Conservation (phyloP, 1,140 invertebrate species). For the Lepidostoma basale region DNA sequence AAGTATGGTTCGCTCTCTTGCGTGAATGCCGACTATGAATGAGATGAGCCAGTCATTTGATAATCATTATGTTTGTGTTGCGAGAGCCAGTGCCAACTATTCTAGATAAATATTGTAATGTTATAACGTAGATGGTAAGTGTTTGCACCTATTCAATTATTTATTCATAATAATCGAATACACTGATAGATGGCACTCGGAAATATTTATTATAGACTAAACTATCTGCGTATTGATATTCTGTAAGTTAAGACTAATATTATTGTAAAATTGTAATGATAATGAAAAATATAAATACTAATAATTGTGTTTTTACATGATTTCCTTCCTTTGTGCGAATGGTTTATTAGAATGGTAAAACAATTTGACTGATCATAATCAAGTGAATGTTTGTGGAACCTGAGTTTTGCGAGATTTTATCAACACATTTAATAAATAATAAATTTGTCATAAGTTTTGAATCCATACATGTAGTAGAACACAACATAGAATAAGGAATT, state of each 20-base stretch:
- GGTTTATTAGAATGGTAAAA: constrained; percentile 42
- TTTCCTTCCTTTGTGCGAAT: constrained; percentile 35
- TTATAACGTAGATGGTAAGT: constrained; percentile 46
- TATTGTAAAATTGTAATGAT: constrained; percentile 47
- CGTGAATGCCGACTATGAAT: constrained; percentile 35
- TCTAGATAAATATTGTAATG: constrained; percentile 46
- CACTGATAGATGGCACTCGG: constrained; percentile 47
- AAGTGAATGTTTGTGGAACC: constrained; percentile 58
- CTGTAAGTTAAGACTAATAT: constrained; percentile 41
- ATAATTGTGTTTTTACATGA: constrained; percentile 36
- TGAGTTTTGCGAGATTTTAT: constrained; percentile 49
- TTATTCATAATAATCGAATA: constrained; percentile 46
- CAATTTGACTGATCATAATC: constrained; percentile 63
- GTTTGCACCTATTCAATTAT: constrained; percentile 48
- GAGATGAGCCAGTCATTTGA: constrained; percentile 39
- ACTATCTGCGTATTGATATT: constrained; percentile 47
- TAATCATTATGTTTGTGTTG: constrained; percentile 47
- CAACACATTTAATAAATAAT: constrained; percentile 45
- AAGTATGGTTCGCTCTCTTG: constrained; percentile 46
- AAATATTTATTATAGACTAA: constrained; percentile 47
- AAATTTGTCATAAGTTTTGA: constrained; percentile 44
- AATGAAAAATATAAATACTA: constrained; percentile 40
- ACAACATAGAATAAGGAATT: constrained; percentile 45
- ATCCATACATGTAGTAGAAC: constrained; percentile 47
- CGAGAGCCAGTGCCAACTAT: constrained; percentile 47